Evolutionary conservation across 2,113 vertebrate genomes (phyloP), one percentile per base, ranked within the genome.

Genomic region (Labrus mixtus): DNA sequence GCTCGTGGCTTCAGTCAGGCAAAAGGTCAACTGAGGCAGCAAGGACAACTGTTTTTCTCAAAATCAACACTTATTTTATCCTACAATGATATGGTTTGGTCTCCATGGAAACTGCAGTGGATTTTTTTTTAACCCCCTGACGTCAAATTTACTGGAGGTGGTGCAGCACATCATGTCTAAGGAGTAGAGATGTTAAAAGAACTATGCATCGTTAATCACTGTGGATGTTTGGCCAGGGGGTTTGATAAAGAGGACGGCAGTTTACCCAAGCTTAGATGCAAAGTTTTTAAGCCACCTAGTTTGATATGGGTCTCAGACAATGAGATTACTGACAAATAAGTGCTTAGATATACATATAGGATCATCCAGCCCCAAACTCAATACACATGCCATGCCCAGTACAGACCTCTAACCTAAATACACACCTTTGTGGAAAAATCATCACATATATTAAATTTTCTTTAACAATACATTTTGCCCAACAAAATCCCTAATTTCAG

Each of bases 21-120:
- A 3, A 85, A 68, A 76, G 88, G 80, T 91, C 89, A 88, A 20
- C 65, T 8, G 9, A 77, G 73, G 70, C 80, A 73, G 69, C 2
- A 77, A 70, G 73, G 67, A 79, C 69, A 71, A 57, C 76, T 64
- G 25, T 79, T 74, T 33, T 77, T 75, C 69, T 82, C 56, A 65
- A 82, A 87, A 80, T 79, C 78, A 81, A 83, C 83, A 75, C 86
- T 87, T 81, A 81, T 67, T 87, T 90, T 75, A 84, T 81, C 71
- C 39, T 84, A 85, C 89, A 75, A 90, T 82, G 71, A 86, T 90
- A 90, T 91, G 82, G 76, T 73, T 86, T 59, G 36, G 86, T 93
- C 64, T 86, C 91, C 87, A 92, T 91, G 87, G 91, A 89, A 92
- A 92, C 91, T 86, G 88, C 77, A 85, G 63, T 54, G 55, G 66